Base-by-base conservation (phyloP, 2,113 vertebrate species). In the Melanostigma gelatinosum region DNA sequence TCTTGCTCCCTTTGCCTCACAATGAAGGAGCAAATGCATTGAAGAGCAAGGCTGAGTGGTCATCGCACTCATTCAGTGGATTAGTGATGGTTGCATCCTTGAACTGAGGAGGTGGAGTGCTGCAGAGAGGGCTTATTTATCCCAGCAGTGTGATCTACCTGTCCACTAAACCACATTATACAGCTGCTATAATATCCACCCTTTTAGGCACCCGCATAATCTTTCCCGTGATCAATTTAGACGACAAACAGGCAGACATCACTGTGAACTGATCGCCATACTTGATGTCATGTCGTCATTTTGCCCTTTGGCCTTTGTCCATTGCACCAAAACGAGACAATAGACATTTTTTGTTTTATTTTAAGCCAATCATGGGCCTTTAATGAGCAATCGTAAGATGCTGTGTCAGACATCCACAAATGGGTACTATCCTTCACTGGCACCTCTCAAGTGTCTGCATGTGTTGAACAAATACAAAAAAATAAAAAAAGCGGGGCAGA, bases 361-460 rank as follows among this genome's bases (percentile, higher is more conserved):
- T 89, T 50, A 81, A 72, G 83, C 66, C 79, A 88, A 85, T 86
- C 86, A 66, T 10, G 42, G 83, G 72, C 55, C 69, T 92, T 89
- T 91, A 91, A 87, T 85, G 85, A 86, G 66, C 83, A 80, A 88
- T 86, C 75, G 82, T 82, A 92, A 92, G 79, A 85, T 90, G 91
- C 92, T 87, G 93, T 85, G 87, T 91, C 88, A 92, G 91, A 84
- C 88, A 76, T 87, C 86, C 76, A 77, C 72, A 91, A 87, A 92
- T 85, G 87, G 80, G 58, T 63, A 77, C 66, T 79, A 87, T 88
- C 84, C 83, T 80, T 92, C 91, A 84, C 66, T 85, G 87, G 86
- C 83, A 90, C 82, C 66, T 85, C 84, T 88, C 79, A 89, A 88
- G 85, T 85, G 85, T 78, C 83, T 69, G 80, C 70, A 83, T 75